Percentiles rank a stretch among this genome's conserved stretches.
Evolutionary conservation across 2,888 invertebrate genomes (phyloP).

Genomic region (Drosophila histrio): DNA sequence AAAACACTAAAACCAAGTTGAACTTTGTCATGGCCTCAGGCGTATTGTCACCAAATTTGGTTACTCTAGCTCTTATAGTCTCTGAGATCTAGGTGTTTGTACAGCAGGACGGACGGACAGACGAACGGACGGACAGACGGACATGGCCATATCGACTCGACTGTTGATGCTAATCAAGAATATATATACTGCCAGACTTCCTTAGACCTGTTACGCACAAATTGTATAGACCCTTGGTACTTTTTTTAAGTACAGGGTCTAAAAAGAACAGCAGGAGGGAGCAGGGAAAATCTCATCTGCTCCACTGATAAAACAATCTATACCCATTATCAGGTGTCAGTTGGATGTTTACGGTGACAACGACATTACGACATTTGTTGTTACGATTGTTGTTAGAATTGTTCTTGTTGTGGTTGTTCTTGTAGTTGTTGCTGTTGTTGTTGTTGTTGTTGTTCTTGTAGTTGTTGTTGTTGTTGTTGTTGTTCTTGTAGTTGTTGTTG

Average conservation of each 20-base stretch:
- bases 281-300: neutral
- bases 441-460: constrained; percentile 15
- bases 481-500: constrained; percentile 7
- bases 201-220: too few relatives aligned
- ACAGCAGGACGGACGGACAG: too few relatives aligned
- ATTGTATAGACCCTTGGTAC: too few relatives aligned
- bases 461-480: constrained; percentile 9
- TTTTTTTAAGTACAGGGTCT: too few relatives aligned
- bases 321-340: constrained; percentile 69
- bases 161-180: too few relatives aligned
- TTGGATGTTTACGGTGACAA: constrained; percentile 51
- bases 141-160: too few relatives aligned
- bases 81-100: too few relatives aligned
- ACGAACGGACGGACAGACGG: too few relatives aligned
- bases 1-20: too few relatives aligned
- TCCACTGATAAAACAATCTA: constrained; percentile 33
- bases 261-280: neutral
- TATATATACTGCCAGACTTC: too few relatives aligned
- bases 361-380: constrained; percentile 30
- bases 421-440: constrained; percentile 11
- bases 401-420: constrained; percentile 6
- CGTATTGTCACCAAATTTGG: too few relatives aligned
- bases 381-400: constrained; percentile 6
- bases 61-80: too few relatives aligned
- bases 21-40: neutral